phyloP scores from a whole-genome alignment of 2,797 vertebrate species.

The Ptychobarbus kaznakovi region DNA sequence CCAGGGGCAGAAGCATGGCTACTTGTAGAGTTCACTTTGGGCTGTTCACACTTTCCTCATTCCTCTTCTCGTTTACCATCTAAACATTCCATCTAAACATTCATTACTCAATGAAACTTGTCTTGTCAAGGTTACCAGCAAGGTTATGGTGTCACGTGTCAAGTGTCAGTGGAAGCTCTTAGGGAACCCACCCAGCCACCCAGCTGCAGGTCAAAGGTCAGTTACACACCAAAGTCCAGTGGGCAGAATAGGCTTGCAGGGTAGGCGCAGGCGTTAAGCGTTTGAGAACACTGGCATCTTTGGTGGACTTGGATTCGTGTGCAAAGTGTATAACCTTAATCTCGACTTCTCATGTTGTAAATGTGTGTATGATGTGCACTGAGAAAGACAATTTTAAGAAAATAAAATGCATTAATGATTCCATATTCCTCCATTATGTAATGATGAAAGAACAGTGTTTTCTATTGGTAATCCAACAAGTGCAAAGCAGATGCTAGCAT shows the following conservation, averaged over 20 bases:
- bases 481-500: background rate
- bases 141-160: no score
- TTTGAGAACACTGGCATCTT: constrained; percentile 8
- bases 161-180: no score
- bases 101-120: constrained; percentile 87
- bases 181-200: constrained; percentile 87
- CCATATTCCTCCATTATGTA: background rate
- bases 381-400: background rate
- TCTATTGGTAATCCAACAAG: background rate
- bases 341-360: background rate
- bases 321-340: background rate
- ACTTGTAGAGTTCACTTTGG: background rate
- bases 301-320: constrained; percentile 6
- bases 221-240: constrained; percentile 57
- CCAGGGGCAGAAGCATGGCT: background rate
- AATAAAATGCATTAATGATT: background rate
- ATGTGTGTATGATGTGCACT: background rate
- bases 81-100: constrained; percentile 30
- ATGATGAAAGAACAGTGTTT: background rate
- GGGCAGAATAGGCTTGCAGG: constrained; percentile 9
- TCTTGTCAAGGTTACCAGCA: constrained; percentile 79
- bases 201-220: constrained; percentile 94
- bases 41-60: background rate
- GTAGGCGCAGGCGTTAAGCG: background rate
- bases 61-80: constrained; percentile 22